Base-by-base conservation (phyloP, 2,113 vertebrate genomes). In the Pitta sordida region DNA sequence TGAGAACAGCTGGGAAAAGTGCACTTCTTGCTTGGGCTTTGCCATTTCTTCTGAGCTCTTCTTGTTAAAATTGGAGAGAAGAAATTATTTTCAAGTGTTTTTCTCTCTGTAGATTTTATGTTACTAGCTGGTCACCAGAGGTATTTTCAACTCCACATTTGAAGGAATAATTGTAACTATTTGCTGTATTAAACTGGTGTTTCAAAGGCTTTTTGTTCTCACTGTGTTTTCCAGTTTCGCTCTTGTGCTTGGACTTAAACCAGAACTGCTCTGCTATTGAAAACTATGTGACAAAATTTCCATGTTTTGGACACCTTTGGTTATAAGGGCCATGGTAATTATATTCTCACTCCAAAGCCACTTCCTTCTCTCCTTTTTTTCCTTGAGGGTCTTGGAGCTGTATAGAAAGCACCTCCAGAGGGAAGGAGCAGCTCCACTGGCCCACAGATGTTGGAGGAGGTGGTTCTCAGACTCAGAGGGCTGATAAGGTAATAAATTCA, bases 161-260 rank as follows among this genome's bases (percentile, higher is more conserved):
- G 41, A 71, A 79, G 41, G 36, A 78, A 21, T 37, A 49, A 41
- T 80, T 80, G 17, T 65, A 20, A 52, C 5, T 48, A 7, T 65
- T 68, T 91, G n/a, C 32, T 90, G 82, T 53, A n/a, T 82, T 60
- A 52, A 75, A 26, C 4, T 8, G 16, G 10, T 51, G 49, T 74
- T 59, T 53, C 29, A 65, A 36, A 81, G 32, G 14, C 7, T 32
- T 77, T 59, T 80, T 21, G 19, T 60, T 34, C 46, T 15, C 30
- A 4, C 6, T n/a, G 0, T 29, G 5, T 73, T 87, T 93, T 63
- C 39, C 2, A 0, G 13, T 59, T 59, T 7, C 3, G 14, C 5
- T 48, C 20, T 30, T 70, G 18, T 46, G 9, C 41, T 85, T 91
- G 62, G 24, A 24, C 36, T 63, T 70, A 30, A 78, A 26, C 15